These are phyloP conservation scores for Cheilosia vulpina DNA, from an alignment of 2,888 invertebrate genomes.

Conservation along the genomic window DNA sequence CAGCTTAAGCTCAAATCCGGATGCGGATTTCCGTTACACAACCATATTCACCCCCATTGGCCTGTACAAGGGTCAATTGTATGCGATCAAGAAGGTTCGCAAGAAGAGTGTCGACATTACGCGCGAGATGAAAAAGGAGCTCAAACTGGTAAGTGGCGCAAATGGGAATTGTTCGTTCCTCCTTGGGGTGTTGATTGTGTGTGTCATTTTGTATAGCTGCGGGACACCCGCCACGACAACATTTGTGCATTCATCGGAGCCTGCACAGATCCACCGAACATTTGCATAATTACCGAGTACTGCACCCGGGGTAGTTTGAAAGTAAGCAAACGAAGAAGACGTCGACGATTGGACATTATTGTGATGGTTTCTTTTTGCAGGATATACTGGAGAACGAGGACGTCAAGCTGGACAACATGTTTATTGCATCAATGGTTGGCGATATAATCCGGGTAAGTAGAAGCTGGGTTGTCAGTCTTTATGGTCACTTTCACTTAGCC, in stretches of 20 bases:
- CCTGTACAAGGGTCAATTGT: conserved; percentile 93
- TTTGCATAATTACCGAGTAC: conserved; percentile 94
- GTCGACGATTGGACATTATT: conserved; percentile 13
- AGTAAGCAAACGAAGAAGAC: conserved; percentile 84
- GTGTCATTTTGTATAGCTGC: conserved; percentile 86
- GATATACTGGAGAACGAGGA: conserved; percentile 98
- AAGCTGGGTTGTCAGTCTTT: not conserved
- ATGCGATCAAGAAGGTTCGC: conserved; percentile 93
- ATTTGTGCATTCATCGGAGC: conserved; percentile 96
- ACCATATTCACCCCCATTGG: conserved; percentile 96
- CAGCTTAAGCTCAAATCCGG: conserved; percentile 95
- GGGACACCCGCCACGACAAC: conserved; percentile 95
- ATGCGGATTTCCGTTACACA: conserved; percentile 94
- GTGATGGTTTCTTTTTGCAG: conserved; percentile 84
- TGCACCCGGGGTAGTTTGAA: conserved; percentile 95
- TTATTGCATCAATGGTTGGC: conserved; percentile 96
- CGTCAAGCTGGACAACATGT: conserved; percentile 97
- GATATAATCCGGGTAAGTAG: conserved; percentile 95
- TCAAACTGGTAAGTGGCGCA: conserved; percentile 90
- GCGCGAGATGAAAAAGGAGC: conserved; percentile 95
- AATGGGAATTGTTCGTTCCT: conserved; percentile 15
- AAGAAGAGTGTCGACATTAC: conserved; percentile 95
- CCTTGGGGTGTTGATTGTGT: conserved; percentile 9
- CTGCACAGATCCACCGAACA: conserved; percentile 94
- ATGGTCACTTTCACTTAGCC: conserved; percentile 60